Conservation (phyloP, 2,113 vertebrate species). For the Cheirogaleus medius region DNA sequence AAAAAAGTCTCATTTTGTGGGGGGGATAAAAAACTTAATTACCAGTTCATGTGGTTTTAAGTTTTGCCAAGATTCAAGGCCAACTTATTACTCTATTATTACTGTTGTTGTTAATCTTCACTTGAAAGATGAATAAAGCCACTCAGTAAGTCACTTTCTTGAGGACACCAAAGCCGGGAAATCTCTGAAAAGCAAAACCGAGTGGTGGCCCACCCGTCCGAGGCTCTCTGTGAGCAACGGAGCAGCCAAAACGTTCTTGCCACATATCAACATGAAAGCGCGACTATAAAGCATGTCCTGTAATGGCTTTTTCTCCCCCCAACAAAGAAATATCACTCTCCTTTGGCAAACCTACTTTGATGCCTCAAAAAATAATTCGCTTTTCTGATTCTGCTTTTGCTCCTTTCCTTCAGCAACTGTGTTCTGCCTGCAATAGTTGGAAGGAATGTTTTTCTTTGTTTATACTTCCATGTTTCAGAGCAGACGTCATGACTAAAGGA, state of each 20-base stretch:
- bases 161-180: slow-evolving; percentile 2
- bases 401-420: not conserved
- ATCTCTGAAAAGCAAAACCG: not conserved
- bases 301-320: not conserved
- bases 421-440: not conserved
- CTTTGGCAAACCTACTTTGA: not conserved
- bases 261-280: not conserved
- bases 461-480: slow-evolving; percentile 17
- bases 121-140: slow-evolving; percentile 47
- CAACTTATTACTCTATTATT: slow-evolving; percentile 58
- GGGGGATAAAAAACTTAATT: slow-evolving; percentile 80
- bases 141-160: slow-evolving; percentile 39
- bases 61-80: slow-evolving; percentile 71
- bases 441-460: slow-evolving; percentile 30
- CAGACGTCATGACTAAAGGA: not conserved
- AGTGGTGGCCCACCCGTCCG: not conserved
- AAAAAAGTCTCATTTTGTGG: slow-evolving; percentile 56
- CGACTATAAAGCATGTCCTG: not conserved
- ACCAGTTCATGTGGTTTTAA: slow-evolving; percentile 71
- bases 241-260: not conserved
- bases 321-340: not conserved
- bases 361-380: slow-evolving; percentile 44
- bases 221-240: not conserved
- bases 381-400: slow-evolving; percentile 22
- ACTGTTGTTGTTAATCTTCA: slow-evolving; percentile 57